Percentiles rank a stretch among this genome's conserved stretches.
phyloP scores from a whole-genome alignment of 2,113 vertebrate genomes.

The Arizona elegans region DNA sequence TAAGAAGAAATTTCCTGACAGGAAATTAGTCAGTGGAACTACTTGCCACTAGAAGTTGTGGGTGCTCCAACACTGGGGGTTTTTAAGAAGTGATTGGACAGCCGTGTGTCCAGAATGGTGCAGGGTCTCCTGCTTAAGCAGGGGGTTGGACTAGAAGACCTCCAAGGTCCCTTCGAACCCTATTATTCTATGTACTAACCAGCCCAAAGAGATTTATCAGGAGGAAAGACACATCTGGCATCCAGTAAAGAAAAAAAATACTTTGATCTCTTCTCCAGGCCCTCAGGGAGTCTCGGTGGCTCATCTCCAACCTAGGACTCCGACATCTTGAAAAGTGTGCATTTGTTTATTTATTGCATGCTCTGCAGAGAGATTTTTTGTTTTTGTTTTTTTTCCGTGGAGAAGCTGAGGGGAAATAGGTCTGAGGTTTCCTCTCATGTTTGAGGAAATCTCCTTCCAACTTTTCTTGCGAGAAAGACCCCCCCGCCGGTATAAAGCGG shows the following conservation, averaged over 20 bases:
- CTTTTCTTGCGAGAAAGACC: conserved; percentile 31
- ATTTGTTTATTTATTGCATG: not conserved
- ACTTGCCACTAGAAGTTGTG: too few relatives aligned
- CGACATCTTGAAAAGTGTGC: conserved; percentile 45
- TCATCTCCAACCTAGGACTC: not conserved
- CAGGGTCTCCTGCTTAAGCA: too few relatives aligned
- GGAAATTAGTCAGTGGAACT: too few relatives aligned
- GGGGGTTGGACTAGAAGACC: too few relatives aligned
- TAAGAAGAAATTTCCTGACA: too few relatives aligned
- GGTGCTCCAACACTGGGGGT: too few relatives aligned
- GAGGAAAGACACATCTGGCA: not conserved
- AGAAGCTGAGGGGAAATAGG: conserved; percentile 23
- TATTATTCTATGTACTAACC: too few relatives aligned
- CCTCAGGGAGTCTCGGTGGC: not conserved
- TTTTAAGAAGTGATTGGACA: too few relatives aligned
- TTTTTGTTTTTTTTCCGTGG: not conserved
- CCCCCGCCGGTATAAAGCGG: not conserved
- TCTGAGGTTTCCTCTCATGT: conserved; percentile 24
- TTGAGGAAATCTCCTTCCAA: conserved; percentile 34
- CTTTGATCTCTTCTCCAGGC: not conserved
- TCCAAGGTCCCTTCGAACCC: too few relatives aligned
- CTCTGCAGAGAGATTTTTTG: not conserved
- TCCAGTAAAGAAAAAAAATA: not conserved
- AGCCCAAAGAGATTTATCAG: not conserved
- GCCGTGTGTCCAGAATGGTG: too few relatives aligned